Conservation (phyloP, 2,113 vertebrate species). For the Podarcis muralis region DNA sequence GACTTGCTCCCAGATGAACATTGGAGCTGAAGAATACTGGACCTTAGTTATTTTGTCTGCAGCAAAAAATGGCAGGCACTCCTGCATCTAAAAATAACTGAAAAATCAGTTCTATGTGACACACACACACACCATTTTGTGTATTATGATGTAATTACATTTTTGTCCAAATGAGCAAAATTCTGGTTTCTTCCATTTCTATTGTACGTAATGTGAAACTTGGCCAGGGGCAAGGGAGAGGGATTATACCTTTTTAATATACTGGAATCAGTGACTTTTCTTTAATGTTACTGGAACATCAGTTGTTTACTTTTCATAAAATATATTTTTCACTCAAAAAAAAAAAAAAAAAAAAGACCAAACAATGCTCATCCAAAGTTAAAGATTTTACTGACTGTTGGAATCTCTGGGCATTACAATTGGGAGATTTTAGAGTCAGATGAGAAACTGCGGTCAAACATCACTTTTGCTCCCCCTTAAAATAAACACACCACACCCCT, state of each 20-base stretch:
- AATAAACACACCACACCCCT: not conserved
- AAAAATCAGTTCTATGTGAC: not conserved
- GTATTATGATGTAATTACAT: not conserved
- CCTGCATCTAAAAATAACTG: not conserved
- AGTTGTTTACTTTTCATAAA: not conserved
- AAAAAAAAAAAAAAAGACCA: not conserved
- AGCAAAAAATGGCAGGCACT: not conserved
- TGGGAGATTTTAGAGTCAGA: not conserved
- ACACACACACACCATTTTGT: not conserved
- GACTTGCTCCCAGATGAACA: not conserved
- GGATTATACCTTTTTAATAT: not conserved
- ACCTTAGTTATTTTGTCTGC: not conserved
- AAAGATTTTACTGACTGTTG: not conserved
- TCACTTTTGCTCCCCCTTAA: not conserved
- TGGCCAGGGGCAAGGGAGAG: not conserved
- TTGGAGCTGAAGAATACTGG: not conserved
- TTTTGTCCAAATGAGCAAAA: not conserved
- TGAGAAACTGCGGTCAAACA: not conserved
- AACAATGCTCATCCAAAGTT: not conserved
- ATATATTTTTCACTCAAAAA: not conserved
- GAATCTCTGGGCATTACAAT: not conserved
- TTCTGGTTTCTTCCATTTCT: not conserved
- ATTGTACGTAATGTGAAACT: not conserved
- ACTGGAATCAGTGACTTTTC: not conserved
- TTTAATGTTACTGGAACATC: not conserved